phyloP scores from a whole-genome alignment of 2,888 invertebrate genomes.

The Ceratothoa steindachneri region DNA sequence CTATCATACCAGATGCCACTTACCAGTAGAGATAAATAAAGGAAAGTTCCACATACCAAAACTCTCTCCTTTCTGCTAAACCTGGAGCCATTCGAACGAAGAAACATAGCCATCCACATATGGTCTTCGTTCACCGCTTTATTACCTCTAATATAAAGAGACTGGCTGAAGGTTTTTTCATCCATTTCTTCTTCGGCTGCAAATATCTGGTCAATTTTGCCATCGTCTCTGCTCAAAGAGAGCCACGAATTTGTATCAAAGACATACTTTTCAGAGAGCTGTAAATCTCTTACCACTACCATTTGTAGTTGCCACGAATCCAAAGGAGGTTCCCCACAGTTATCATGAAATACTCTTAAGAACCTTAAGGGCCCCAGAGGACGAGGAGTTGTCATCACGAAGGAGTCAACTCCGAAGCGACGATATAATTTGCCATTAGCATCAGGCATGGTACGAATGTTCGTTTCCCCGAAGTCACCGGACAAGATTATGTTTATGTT shows the following conservation, averaged over 20 bases:
- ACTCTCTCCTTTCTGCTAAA: constrained; percentile 57
- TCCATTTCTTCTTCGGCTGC: constrained; percentile 54
- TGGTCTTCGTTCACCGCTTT: constrained; percentile 56
- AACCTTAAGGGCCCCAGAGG: constrained; percentile 55
- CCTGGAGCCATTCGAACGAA: constrained; percentile 55
- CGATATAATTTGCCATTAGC: constrained; percentile 21
- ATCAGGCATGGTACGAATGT: constrained; percentile 49
- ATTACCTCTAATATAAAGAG: constrained; percentile 53
- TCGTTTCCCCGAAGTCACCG: constrained; percentile 52
- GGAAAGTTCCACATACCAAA: constrained; percentile 55
- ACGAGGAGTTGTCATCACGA: constrained; percentile 46
- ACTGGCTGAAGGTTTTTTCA: constrained; percentile 51
- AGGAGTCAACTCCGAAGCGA: constrained; percentile 28
- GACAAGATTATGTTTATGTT: constrained; percentile 49
- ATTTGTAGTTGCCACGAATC: constrained; percentile 55
- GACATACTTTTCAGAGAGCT: constrained; percentile 52
- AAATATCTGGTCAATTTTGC: constrained; percentile 56
- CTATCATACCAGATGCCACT: constrained; percentile 57
- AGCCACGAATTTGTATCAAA: constrained; percentile 55
- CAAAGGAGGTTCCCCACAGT: constrained; percentile 54
- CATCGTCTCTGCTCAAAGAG: constrained; percentile 56
- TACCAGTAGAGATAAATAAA: constrained; percentile 56
- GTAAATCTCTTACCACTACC: constrained; percentile 54
- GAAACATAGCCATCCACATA: constrained; percentile 58
- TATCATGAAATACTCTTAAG: constrained; percentile 57